Evolutionary conservation across 1,140 invertebrate genomes (phyloP), one percentile per base, ranked within the genome.

Genomic region (Coboldia fuscipes): DNA sequence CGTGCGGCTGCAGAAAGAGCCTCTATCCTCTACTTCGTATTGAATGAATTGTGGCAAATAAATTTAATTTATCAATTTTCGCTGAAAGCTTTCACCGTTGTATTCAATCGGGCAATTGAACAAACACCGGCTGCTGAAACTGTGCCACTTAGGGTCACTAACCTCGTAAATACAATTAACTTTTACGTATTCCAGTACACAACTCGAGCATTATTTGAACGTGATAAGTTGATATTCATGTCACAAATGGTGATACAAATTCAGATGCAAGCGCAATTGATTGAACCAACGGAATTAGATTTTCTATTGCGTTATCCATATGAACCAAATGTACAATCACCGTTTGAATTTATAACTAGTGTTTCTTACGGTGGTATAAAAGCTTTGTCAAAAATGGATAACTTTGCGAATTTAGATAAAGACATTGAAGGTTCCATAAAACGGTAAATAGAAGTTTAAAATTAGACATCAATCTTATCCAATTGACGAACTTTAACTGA

Each of bases 11-110:
- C 89, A 1, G 65, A 73, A 1, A 58, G 88, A 37, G 83, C 85
- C 1, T 92, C 88, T 3, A 64, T 96, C 3, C 58, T 96, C 0
- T 97, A 94, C 52, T 97, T 97, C 49, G 86, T 94, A 34, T 58
- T 97, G 27, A 93, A 88, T 47, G 89, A 96, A 44, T 54, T 97
- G 17, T 68, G 75, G 56, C 89, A 88, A 54, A 93, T 96, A 38
- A 90, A 94, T 57, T 83, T 81, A 30, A 85, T 96, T 42, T 97
- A 97, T 56, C 86, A 94, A 47, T 97, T 96, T 60, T 94, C 88
- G 0, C 51, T 97, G 20, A 93, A 94, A 58, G 84, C 89, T 0
- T 94, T 92, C 57, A 89, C 75, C 43, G 75, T 83, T 3, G 86
- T 94, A 1, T 96, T 96, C 57, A 75, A 79, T 43, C 83, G 84